These are phyloP conservation scores for Teleiodes luculella DNA, from an alignment of 2,888 invertebrate genomes.

Conservation along the genomic window DNA sequence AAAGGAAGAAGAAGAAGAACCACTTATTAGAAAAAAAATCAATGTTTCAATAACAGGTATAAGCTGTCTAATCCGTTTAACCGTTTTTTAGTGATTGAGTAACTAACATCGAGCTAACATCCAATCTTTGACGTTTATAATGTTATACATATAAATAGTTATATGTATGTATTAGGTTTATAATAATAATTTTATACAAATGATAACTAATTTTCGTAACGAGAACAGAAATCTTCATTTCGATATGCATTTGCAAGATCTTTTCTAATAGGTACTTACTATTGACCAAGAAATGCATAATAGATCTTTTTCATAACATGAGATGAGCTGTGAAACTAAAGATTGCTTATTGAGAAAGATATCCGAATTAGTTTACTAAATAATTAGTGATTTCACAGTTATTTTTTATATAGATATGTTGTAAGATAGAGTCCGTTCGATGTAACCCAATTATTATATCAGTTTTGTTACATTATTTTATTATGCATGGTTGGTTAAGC, in stretches of 20 bases:
- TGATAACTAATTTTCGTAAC: neutral
- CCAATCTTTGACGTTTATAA: no score
- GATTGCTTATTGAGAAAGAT: neutral
- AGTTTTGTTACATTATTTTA: neutral
- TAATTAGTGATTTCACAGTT: neutral
- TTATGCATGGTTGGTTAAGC: neutral
- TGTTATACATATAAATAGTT: no score
- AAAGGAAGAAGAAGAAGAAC: no score
- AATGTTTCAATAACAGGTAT: no score
- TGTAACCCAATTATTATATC: neutral
- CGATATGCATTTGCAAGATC: neutral
- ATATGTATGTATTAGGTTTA: no score
- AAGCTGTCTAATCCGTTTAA: no score
- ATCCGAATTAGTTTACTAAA: neutral
- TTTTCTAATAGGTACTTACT: neutral
- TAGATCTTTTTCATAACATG: neutral
- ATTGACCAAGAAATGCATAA: neutral
- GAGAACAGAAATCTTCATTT: neutral
- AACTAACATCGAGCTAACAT: no score
- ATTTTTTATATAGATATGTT: neutral
- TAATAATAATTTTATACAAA: no score
- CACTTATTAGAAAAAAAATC: no score
- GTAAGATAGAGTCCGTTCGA: neutral
- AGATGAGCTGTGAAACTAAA: neutral
- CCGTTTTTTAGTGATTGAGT: no score